Evolutionary conservation across 2,888 invertebrate species (phyloP).

Genomic region (Aleiodes leptofemur): DNA sequence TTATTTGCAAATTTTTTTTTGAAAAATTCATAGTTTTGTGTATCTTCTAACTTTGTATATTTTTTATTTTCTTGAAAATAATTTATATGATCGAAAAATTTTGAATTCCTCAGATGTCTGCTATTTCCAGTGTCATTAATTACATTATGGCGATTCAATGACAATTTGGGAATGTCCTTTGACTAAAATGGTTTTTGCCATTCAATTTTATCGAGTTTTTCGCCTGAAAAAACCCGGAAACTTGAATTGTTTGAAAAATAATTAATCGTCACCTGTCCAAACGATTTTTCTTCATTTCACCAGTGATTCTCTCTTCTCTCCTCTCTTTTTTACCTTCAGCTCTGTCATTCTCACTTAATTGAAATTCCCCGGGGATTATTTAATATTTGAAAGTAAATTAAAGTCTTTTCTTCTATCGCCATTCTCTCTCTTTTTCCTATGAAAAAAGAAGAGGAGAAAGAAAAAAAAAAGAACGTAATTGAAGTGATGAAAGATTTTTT

Average conservation of each 20-base stretch:
- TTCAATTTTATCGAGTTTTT: not conserved
- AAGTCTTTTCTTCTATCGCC: slow-evolving; percentile 40
- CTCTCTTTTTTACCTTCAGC: slow-evolving; percentile 17
- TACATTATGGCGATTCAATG: no score
- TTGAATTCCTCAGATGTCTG: no score
- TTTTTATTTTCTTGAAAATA: no score
- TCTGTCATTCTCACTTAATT: slow-evolving; percentile 45
- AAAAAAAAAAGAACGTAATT: not conserved
- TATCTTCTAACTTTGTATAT: no score
- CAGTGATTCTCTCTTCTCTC: not conserved
- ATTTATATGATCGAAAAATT: no score
- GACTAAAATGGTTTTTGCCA: not conserved
- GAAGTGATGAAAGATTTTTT: slow-evolving; percentile 15
- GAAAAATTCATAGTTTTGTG: no score
- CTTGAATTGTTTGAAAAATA: slow-evolving; percentile 45
- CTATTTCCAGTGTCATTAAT: no score
- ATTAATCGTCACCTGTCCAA: slow-evolving; percentile 52
- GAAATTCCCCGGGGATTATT: slow-evolving; percentile 53
- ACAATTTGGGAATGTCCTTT: no score
- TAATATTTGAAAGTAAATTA: slow-evolving; percentile 50
- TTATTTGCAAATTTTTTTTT: no score
- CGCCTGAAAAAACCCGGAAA: not conserved
- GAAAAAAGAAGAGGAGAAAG: not conserved
- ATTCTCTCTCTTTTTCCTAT: slow-evolving; percentile 15
- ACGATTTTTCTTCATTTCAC: slow-evolving; percentile 41